Evolutionary conservation across 2,797 vertebrate species (phyloP).

Genomic region (Acipenser transmontanus): DNA sequence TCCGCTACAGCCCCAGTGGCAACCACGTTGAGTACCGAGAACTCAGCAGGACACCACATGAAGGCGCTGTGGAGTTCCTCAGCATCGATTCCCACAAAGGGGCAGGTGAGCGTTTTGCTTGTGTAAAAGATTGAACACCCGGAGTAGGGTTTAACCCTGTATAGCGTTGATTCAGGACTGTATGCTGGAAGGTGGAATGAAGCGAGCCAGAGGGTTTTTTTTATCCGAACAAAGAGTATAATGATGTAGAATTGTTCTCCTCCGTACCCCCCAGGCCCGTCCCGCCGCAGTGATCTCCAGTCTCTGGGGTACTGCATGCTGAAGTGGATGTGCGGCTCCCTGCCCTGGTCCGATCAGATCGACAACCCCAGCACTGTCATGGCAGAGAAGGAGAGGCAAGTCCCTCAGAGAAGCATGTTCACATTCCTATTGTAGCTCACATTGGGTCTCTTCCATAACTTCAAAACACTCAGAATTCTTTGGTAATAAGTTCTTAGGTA

Average conservation of each 20-base stretch:
- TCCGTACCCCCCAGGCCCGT: slow-evolving; percentile 62
- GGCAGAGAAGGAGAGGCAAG: slow-evolving; percentile 73
- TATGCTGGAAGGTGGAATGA: not conserved
- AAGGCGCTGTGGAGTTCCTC: slow-evolving; percentile 78
- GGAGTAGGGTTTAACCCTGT: not conserved
- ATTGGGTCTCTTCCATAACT: not conserved
- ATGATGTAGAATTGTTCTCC: not conserved
- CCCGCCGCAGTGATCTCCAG: slow-evolving; percentile 86
- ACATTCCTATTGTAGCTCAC: too few species aligned
- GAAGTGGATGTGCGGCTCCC: slow-evolving; percentile 70
- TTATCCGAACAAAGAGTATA: not conserved
- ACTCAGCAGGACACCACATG: slow-evolving; percentile 72
- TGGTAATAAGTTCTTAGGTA: not conserved
- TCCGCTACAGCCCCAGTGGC: slow-evolving; percentile 79
- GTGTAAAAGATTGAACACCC: not conserved
- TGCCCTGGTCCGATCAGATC: slow-evolving; percentile 72
- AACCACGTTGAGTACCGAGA: slow-evolving; percentile 71
- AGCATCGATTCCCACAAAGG: slow-evolving; percentile 84
- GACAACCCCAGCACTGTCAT: slow-evolving; percentile 51
- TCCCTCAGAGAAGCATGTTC: not conserved
- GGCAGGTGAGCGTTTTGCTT: slow-evolving; percentile 56
- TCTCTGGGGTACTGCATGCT: slow-evolving; percentile 86
- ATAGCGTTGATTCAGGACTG: not conserved
- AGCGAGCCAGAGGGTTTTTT: not conserved
- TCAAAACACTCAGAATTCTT: not conserved